These are phyloP conservation scores for Achlya flavicornis DNA, from an alignment of 2,888 invertebrate species.

Conservation along the genomic window DNA sequence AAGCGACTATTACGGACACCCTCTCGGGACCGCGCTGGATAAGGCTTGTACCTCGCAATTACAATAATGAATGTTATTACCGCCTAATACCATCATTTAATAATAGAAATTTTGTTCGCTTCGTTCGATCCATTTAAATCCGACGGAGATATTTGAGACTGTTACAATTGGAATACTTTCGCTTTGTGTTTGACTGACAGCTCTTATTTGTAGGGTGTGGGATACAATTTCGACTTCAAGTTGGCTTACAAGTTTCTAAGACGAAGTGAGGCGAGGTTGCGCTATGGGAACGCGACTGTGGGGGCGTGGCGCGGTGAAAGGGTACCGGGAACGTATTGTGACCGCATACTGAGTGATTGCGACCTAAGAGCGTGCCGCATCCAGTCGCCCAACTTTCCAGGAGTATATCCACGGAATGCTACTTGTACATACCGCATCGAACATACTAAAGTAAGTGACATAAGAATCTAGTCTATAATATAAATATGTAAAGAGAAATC, in stretches of 20 bases:
- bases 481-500: no score
- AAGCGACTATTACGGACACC: constrained; percentile 72
- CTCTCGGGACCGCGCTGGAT: constrained; percentile 61
- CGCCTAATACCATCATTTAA: constrained; percentile 62
- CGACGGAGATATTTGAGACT: constrained; percentile 1
- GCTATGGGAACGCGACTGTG: constrained; percentile 90
- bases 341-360: constrained; percentile 91
- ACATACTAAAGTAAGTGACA: constrained; percentile 77
- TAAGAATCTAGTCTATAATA: constrained; percentile 14
- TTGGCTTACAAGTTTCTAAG: constrained; percentile 92
- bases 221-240: constrained; percentile 93
- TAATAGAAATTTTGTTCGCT: constrained; percentile 35
- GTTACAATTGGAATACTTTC: constrained; percentile 15
- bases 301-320: constrained; percentile 90
- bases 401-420: constrained; percentile 93
- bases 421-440: constrained; percentile 91
- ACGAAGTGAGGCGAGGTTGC: constrained; percentile 89
- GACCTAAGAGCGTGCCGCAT: constrained; percentile 88
- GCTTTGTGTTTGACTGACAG: constrained; percentile 36
- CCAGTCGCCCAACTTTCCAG: constrained; percentile 95
- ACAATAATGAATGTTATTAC: constrained; percentile 72
- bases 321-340: constrained; percentile 90
- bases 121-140: constrained; percentile 25
- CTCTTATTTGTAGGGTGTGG: constrained; percentile 84
- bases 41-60: constrained; percentile 60